Base-by-base conservation (phyloP, 2,888 invertebrate species). In the Oeneis ivallda region DNA sequence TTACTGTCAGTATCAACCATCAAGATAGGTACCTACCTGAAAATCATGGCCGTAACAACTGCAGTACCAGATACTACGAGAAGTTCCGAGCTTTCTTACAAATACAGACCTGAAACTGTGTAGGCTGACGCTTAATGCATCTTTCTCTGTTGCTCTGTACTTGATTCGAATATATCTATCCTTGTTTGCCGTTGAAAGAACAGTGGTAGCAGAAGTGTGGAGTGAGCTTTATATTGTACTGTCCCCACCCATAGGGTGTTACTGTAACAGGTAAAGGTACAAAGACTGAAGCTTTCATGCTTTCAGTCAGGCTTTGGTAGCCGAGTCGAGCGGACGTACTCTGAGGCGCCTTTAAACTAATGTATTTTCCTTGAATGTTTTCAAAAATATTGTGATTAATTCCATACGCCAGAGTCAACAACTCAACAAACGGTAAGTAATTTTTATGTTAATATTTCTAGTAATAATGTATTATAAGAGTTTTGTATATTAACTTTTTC, bases 261-360 rank as follows among this genome's bases (percentile, higher is more conserved):
- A 73, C 77, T 69, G 87, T 88, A 89, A 89, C 90, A 89, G 89
- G 89, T 89, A 87, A 82, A 83, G 81, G 80, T 80, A 76, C 74
- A 72, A 74, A 74, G 71, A 72, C 73, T 70, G 70, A 66, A 75
- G 69, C 76, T 70, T 45, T 45, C 11, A 11, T 10, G 39, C 39
- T 41, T 67, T 71, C 75, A 76, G 76, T 77, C 60, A 68, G 68
- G 72, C 73, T 66, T 57, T 47, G 62, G 67, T 67, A 62, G 69
- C 70, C 74, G 61, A 39, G 56, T 63, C 41, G 66, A 64, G 26
- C 64, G 66, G 70, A 69, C 74, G 73, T 61, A 65, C 58, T 50
- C 34, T 52, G 53, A n/a, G 47, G 11, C 49, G 19, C 26, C 45
- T 13, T 7, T 9, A 43, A 58, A 58, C 59, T 37, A 7, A 37